Percentiles rank a stretch among this genome's conserved stretches.
Conservation (phyloP, 2,888 invertebrate species). For the Drosophila paranaensis region DNA sequence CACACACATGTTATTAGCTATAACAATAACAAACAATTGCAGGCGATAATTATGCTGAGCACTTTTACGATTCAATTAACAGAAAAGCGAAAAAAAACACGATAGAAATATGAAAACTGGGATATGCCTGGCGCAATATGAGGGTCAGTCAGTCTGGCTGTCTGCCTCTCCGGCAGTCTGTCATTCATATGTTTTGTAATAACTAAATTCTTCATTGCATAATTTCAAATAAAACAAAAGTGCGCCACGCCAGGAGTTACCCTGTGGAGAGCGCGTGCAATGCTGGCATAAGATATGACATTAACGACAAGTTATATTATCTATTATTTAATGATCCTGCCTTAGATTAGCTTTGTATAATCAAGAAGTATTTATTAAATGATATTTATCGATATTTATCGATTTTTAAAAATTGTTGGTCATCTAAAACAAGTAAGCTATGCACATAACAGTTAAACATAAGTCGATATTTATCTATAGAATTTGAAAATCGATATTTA, state of each 20-base stretch:
- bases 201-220: slow-evolving; percentile 33
- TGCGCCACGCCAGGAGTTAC: neutral
- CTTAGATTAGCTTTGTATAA: no score
- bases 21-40: slow-evolving; percentile 44
- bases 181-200: slow-evolving; percentile 33
- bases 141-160: neutral
- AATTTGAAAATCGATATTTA: no score
- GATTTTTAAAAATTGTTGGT: no score
- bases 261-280: neutral
- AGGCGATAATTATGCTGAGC: slow-evolving; percentile 61
- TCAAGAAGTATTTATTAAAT: no score
- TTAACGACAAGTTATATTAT: neutral
- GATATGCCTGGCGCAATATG: neutral
- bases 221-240: slow-evolving; percentile 10
- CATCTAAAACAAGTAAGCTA: no score
- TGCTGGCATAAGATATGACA: neutral
- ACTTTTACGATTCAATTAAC: slow-evolving; percentile 70
- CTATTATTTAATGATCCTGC: neutral
- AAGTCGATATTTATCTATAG: no score
- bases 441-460: no score
- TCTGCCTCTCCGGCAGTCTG: slow-evolving; percentile 6
- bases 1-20: slow-evolving; percentile 30
- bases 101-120: neutral
- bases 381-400: no score
- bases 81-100: neutral